A percentile compares a stretch with the other conserved stretches of the same genome.
These are phyloP conservation scores for Argopecten irradians DNA, from an alignment of 1,140 invertebrate species.

Conservation along the genomic window DNA sequence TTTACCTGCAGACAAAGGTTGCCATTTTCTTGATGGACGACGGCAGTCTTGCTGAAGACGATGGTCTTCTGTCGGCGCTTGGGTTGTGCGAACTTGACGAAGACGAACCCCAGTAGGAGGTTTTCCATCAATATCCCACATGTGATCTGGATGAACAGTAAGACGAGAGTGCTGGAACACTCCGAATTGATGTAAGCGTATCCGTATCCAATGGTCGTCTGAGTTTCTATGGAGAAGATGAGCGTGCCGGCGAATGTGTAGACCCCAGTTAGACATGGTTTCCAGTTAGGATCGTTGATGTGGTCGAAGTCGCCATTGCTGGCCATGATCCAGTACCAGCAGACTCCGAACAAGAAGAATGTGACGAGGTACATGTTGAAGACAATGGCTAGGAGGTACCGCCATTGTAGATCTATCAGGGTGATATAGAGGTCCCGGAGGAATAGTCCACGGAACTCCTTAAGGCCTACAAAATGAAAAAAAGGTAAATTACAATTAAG, in stretches of 20 bases:
- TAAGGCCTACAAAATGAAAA: conserved; percentile 49
- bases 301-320: conserved; percentile 91
- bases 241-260: conserved; percentile 72
- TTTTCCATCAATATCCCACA: conserved; percentile 73
- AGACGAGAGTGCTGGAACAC: conserved; percentile 65
- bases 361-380: conserved; percentile 93
- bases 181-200: conserved; percentile 84
- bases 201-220: conserved; percentile 79
- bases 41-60: conserved; percentile 73
- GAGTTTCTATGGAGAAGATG: conserved; percentile 79
- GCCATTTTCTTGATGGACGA: conserved; percentile 82
- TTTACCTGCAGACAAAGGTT: conserved; percentile 84
- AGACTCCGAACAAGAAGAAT: conserved; percentile 93
- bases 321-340: conserved; percentile 96
- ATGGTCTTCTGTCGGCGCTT: conserved; percentile 74
- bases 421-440: conserved; percentile 71
- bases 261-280: conserved; percentile 71
- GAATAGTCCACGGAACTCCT: conserved; percentile 59
- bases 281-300: conserved; percentile 80
- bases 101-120: conserved; percentile 72
- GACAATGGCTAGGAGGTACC: conserved; percentile 97
- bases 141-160: conserved; percentile 71
- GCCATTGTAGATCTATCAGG: conserved; percentile 85
- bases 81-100: conserved; percentile 73
- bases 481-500: not conserved